These are phyloP conservation scores for Coregonus sp. DNA, from an alignment of 2,797 vertebrate genomes.

Conservation along the genomic window DNA sequence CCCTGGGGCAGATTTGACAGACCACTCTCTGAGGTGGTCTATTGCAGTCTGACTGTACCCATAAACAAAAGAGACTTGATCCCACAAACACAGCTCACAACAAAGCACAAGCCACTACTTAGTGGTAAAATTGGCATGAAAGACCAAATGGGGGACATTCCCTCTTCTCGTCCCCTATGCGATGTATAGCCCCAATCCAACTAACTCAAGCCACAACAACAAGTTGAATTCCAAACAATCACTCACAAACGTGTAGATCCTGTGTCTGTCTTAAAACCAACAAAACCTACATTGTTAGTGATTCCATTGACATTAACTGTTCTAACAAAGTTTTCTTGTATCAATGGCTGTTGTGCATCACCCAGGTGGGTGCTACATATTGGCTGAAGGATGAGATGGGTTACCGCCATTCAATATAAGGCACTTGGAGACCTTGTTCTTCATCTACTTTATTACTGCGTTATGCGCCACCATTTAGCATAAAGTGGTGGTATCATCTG, in stretches of 20 bases:
- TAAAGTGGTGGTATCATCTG: not conserved
- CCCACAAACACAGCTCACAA: not conserved
- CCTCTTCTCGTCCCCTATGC: not conserved
- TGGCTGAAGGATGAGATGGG: not conserved
- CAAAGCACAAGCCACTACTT: conserved; percentile 1
- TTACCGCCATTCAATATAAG: not conserved
- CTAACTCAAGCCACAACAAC: not conserved
- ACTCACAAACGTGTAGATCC: not conserved
- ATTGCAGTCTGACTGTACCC: not conserved
- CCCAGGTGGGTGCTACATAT: not conserved
- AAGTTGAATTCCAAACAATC: not conserved
- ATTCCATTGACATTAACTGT: not conserved
- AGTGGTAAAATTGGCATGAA: not conserved
- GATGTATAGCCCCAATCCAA: not conserved
- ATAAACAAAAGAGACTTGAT: not conserved
- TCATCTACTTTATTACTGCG: not conserved
- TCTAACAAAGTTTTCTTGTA: not conserved
- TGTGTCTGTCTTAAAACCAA: not conserved
- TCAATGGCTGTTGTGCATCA: not conserved
- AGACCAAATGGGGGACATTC: not conserved
- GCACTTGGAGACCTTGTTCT: not conserved
- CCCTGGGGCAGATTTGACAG: not conserved
- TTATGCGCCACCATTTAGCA: not conserved
- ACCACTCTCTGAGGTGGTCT: not conserved
- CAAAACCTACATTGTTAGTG: not conserved